Conservation (phyloP, 2,113 vertebrate species). For the Puma concolor region DNA sequence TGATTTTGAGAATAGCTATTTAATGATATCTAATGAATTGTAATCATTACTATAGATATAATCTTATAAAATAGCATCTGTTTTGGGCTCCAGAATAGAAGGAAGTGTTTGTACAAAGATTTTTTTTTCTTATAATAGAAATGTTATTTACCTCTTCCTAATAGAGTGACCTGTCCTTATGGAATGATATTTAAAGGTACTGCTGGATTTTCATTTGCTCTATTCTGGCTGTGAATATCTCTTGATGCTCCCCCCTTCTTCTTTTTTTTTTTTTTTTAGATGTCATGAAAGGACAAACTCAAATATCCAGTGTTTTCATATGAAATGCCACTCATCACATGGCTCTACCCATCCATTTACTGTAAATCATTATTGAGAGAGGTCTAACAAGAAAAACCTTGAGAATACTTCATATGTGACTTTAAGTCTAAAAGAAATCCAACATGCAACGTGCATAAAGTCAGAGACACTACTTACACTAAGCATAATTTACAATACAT, state of each 20-base stretch:
- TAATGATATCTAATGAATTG: constrained; percentile 71
- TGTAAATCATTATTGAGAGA: constrained; percentile 51
- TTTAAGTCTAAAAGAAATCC: constrained; percentile 2
- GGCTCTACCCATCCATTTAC: constrained; percentile 54
- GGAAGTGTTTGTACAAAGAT: constrained; percentile 71
- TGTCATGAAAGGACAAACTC: constrained; percentile 74
- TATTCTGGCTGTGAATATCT: constrained; percentile 59
- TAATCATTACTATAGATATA: constrained; percentile 71
- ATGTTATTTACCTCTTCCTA: constrained; percentile 77
- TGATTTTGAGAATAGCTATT: constrained; percentile 78
- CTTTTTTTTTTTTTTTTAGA: constrained; percentile 63
- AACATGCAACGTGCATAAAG: neutral
- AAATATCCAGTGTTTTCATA: constrained; percentile 71
- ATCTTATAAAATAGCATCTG: constrained; percentile 73
- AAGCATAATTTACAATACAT: neutral
- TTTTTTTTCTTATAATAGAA: constrained; percentile 72
- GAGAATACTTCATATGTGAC: neutral
- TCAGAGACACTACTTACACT: neutral
- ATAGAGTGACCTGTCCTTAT: constrained; percentile 55
- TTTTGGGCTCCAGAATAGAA: constrained; percentile 52
- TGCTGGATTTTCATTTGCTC: constrained; percentile 59
- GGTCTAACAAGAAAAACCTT: neutral
- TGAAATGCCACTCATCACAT: constrained; percentile 71
- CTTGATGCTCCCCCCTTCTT: neutral
- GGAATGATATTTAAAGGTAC: constrained; percentile 71